Percentiles rank a stretch among this genome's conserved stretches.
Evolutionary conservation across 2,113 vertebrate species (phyloP).

Genomic region (Heteronetta atricapilla): DNA sequence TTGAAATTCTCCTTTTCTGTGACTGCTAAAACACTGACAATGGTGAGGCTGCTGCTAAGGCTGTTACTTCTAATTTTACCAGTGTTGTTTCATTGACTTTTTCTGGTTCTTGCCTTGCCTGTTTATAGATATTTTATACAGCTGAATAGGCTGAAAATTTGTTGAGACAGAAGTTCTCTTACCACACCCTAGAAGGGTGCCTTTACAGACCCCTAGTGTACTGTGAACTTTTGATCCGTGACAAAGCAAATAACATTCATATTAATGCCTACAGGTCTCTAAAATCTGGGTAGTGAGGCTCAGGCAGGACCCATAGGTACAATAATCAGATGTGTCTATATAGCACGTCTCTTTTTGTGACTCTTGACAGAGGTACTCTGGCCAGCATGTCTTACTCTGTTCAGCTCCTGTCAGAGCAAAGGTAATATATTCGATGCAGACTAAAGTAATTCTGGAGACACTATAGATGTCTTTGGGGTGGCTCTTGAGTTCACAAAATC

Average conservation of each 20-base stretch:
- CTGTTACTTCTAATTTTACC: background rate
- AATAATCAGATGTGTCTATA: background rate
- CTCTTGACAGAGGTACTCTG: too few relatives aligned
- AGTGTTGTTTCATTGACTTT: background rate
- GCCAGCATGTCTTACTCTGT: background rate
- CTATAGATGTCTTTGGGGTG: background rate
- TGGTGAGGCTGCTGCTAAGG: background rate
- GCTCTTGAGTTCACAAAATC: background rate
- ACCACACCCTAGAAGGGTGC: accelerated
- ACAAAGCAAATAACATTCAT: background rate
- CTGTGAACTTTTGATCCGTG: accelerated
- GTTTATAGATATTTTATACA: background rate
- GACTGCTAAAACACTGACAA: background rate
- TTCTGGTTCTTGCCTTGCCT: background rate
- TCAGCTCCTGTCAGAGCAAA: background rate
- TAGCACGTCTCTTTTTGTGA: background rate
- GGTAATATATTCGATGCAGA: background rate
- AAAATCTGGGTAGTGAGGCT: background rate
- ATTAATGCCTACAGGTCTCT: background rate
- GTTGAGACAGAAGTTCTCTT: background rate
- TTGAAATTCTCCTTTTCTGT: background rate
- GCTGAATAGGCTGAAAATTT: background rate
- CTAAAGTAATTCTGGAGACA: background rate
- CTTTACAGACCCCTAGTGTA: background rate
- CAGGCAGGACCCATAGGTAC: background rate